Evolutionary conservation across 2,888 invertebrate genomes (phyloP), one percentile per base, ranked within the genome.

Genomic region (Teleiodes luculella): DNA sequence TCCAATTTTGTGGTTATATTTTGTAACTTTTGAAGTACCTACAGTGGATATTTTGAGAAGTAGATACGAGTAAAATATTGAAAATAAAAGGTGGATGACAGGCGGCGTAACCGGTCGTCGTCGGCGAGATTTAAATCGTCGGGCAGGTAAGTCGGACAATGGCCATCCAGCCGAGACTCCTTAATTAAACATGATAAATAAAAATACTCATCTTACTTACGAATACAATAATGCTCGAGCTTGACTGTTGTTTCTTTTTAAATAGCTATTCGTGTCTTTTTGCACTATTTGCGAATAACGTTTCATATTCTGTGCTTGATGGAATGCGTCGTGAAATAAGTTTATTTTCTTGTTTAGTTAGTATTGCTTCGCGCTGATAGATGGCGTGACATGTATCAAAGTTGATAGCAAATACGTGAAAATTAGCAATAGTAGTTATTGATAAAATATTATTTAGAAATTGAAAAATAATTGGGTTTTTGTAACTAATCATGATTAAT

Each of bases 111-210:
- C 83, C 82, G 83, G 83, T 83, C 33, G 33, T 33, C 33, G 33
- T 43, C 73, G 62, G 68, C 67, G 69, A 67, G 80, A 83, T 81
- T 81, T 73, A 77, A 80, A 83, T 80, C 83, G 72, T 68, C 69
- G 76, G 68, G 72, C 80, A 83, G 84, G 85, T 84, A 84, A 83
- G 83, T 80, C 72, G 80, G 80, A 84, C 84, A 85, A 85, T 84
- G 81, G 81, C 74, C 78, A 79, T 80, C 79, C 73, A 72, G 73
- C 75, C 79, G 78, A 81, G 80, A 83, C 80, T 80, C 81, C 75
- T 83, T 85, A 85, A 86, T 86, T 86, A 86, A 81, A 83, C 78
- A 81, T 76, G 78, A 73, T 70, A 76, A 83, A 77, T 76, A 81
- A 80, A 83, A 55, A 55, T 48, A 49, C 53, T 45, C 56, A 50